These are phyloP conservation scores for Halictus quadricinctus DNA, from an alignment of 2,888 invertebrate genomes.

Conservation along the genomic window DNA sequence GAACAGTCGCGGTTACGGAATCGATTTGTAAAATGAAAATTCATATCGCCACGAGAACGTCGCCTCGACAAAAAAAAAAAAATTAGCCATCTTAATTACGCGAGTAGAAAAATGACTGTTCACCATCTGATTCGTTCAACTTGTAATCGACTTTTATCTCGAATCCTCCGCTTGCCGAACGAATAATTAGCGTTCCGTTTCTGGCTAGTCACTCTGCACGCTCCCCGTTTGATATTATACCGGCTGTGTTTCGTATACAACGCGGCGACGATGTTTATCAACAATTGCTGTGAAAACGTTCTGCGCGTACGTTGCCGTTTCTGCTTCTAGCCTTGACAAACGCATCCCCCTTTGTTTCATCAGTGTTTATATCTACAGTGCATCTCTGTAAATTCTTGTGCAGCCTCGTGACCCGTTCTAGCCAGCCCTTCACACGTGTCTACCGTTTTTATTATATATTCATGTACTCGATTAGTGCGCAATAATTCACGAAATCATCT, in stretches of 20 bases:
- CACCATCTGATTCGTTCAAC: background rate
- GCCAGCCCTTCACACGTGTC: conserved; percentile 17
- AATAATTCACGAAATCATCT: conserved; percentile 46
- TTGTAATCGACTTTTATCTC: background rate
- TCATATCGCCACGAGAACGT: too few species aligned
- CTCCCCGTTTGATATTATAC: background rate
- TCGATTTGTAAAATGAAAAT: too few species aligned
- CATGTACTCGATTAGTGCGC: conserved; percentile 68
- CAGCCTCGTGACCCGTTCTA: conserved; percentile 53
- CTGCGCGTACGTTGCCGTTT: conserved; percentile 28
- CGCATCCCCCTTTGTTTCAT: conserved; percentile 43
- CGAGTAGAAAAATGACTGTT: background rate
- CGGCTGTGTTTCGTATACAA: background rate
- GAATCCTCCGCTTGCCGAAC: background rate
- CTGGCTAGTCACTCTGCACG: background rate
- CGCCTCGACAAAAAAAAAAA: background rate
- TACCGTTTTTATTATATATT: background rate
- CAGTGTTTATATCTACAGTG: conserved; percentile 33
- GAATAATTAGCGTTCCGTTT: conserved; percentile 6
- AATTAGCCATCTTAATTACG: background rate
- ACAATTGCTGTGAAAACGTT: conserved; percentile 8
- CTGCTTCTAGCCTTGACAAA: conserved; percentile 57
- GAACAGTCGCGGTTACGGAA: background rate
- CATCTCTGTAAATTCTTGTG: conserved; percentile 28
- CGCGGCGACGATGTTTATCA: background rate